phyloP scores from a whole-genome alignment of 1,140 invertebrate genomes.

The Drosophila lini region DNA sequence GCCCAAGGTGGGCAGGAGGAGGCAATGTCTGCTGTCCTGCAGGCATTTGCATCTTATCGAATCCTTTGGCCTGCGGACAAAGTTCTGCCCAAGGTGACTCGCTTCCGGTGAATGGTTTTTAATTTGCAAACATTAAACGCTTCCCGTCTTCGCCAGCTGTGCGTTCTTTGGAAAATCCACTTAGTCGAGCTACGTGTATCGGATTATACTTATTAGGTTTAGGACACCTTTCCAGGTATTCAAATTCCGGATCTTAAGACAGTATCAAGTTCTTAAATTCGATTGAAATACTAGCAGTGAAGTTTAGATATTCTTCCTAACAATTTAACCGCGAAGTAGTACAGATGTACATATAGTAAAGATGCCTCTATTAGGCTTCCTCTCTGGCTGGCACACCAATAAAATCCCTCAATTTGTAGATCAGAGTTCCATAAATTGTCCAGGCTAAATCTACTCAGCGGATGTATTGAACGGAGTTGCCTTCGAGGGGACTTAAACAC shows the following conservation, averaged over 20 bases:
- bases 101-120: slow-evolving; percentile 39
- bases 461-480: neutral
- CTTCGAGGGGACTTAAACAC: slow-evolving; percentile 34
- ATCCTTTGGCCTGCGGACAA: slow-evolving; percentile 38
- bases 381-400: slow-evolving; percentile 3
- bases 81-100: slow-evolving; percentile 28
- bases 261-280: neutral
- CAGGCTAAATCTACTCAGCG: neutral
- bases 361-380: slow-evolving; percentile 16
- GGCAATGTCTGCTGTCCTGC: slow-evolving; percentile 54
- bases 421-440: slow-evolving; percentile 34
- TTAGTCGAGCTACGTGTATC: slow-evolving; percentile 3
- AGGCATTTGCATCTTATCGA: slow-evolving; percentile 74
- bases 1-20: neutral
- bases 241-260: neutral
- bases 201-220: neutral
- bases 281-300: neutral
- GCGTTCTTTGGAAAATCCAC: slow-evolving; percentile 5
- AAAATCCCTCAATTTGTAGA: slow-evolving; percentile 17
- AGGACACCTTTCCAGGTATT: neutral
- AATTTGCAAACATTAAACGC: slow-evolving; percentile 49
- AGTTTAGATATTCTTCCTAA: neutral
- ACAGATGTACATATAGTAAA: too few relatives aligned
- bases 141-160: neutral
- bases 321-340: neutral